Base-by-base conservation (phyloP, 1,140 invertebrate genomes). In the Macrobrachium nipponense region DNA sequence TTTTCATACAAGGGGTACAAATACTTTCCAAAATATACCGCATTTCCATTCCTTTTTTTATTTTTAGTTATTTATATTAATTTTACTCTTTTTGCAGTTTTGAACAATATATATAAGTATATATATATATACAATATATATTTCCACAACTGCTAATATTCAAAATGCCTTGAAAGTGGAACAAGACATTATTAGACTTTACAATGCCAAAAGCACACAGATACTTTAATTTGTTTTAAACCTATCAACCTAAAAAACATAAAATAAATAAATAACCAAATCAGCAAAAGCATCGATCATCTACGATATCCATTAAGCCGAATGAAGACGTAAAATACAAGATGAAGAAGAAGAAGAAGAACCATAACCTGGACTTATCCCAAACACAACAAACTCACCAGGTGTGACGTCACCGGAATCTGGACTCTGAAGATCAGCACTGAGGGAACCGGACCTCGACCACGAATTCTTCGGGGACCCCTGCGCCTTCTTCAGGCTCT, bases 401-500 rank as follows among this genome's bases (percentile, higher is more conserved):
- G 87, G 87, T 7, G 87, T 88, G 36, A 86, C 75, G 44, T 88
- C 87, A 20, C 87, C 85, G 36, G 84, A 88, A 18, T 88, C 87
- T 23, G 87, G 87, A 43, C 84, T 87, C 60, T 86, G 87, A 8
- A 88, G 87, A 44, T 88, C 89, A 44, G 83, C 88, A n/a, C 89
- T 88, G 85, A 82, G 80, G 61, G 87, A 87, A 44, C 85, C 81
- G 8, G 89, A 86, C n/a, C 87, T 87, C 73, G 89, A 89, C 88
- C 89, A 89, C 75, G 86, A 79, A 70, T 82, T 83, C 36, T 86
- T 83, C 8, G 87, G 80, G 15, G 87, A 88, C 59, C 84, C 76
- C 36, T 87, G 86, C 15, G 77, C 60, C 83, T 88, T 86, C 87
- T 91, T 92, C 75, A 94, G 87, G 80, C 92, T 92, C 44, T 96